These are phyloP conservation scores for Dermochelys coriacea DNA, from an alignment of 2,797 vertebrate species.

Conservation along the genomic window DNA sequence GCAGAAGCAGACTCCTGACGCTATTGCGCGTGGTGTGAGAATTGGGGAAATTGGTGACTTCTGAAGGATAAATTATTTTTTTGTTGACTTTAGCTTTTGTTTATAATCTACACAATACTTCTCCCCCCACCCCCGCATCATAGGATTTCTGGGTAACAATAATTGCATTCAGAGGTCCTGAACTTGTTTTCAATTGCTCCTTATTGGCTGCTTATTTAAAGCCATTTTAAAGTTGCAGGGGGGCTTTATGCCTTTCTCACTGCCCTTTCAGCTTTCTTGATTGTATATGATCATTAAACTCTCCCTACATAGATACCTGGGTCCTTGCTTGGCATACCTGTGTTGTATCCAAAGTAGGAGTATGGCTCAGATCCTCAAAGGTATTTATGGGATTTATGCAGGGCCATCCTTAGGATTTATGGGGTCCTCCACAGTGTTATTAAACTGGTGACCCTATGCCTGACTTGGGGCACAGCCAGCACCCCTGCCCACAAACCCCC, in stretches of 20 bases:
- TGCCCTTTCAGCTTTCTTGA: not conserved
- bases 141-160: fast-evolving
- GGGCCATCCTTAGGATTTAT: too few species aligned
- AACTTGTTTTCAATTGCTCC: not conserved
- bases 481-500: too few species aligned
- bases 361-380: not conserved
- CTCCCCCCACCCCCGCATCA: not conserved
- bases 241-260: not conserved
- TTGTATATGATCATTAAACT: fast-evolving
- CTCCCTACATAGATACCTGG: not conserved
- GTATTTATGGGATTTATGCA: not conserved
- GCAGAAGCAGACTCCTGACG: constrained; percentile 37
- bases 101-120: constrained; percentile 15
- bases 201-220: not conserved
- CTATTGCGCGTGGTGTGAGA: constrained; percentile 57
- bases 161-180: not conserved
- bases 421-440: too few species aligned
- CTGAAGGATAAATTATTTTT: constrained; percentile 60
- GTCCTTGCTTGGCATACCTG: not conserved
- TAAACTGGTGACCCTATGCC: too few species aligned
- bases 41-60: constrained; percentile 63
- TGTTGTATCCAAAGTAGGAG: not conserved
- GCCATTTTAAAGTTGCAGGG: not conserved
- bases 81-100: constrained; percentile 65
- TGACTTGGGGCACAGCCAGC: too few species aligned